Conservation (phyloP, 2,888 invertebrate species). For the Chydorus sphaericus region DNA sequence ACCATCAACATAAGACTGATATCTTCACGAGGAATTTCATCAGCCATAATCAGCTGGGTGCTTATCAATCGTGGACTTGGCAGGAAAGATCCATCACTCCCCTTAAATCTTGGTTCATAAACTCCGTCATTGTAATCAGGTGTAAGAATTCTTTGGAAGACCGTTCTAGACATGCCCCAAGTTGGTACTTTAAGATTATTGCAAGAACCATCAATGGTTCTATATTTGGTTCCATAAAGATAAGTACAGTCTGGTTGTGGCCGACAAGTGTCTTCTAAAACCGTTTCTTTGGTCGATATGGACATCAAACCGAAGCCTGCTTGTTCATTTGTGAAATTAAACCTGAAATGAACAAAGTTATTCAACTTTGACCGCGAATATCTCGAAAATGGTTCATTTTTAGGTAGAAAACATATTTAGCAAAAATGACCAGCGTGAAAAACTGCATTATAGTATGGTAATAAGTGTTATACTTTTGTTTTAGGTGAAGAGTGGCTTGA, state of each 20-base stretch:
- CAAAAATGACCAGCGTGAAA: no score
- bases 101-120: constrained; percentile 41
- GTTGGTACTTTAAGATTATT: constrained; percentile 74
- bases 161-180: constrained; percentile 55
- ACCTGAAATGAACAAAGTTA: constrained; percentile 21
- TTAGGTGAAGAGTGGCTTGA: constrained; percentile 29
- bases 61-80: constrained; percentile 26
- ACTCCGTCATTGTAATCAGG: constrained; percentile 50
- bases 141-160: constrained; percentile 47
- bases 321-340: constrained; percentile 10
- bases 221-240: constrained; percentile 34
- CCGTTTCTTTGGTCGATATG: neutral
- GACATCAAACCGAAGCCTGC: constrained; percentile 8
- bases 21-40: constrained; percentile 20
- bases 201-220: constrained; percentile 81
- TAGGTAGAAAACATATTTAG: no score
- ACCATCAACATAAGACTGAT: constrained; percentile 21
- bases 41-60: constrained; percentile 23
- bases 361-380: neutral
- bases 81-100: constrained; percentile 35
- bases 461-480: neutral
- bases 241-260: neutral
- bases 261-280: neutral
- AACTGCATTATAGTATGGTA: constrained; percentile 24
- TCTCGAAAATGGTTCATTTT: no score